A percentile compares a stretch with the other conserved stretches of the same genome.
These are phyloP conservation scores for Xanthostigma xanthostigma DNA, from an alignment of 2,888 invertebrate species.

Conservation along the genomic window DNA sequence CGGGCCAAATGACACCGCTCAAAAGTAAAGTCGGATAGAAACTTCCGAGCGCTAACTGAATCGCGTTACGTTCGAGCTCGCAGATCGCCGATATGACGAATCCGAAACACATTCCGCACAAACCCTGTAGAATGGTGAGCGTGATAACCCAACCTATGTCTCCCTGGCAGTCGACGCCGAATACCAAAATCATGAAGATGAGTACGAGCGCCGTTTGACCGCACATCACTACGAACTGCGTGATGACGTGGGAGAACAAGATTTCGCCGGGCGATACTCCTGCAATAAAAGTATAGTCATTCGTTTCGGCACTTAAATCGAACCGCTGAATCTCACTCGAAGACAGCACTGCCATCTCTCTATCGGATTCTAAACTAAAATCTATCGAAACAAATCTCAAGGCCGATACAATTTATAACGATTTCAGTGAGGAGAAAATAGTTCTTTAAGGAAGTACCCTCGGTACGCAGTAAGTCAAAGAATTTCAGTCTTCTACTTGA, in stretches of 20 bases:
- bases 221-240: conserved; percentile 90
- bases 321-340: too few species aligned
- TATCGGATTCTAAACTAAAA: too few species aligned
- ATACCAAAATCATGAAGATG: conserved; percentile 81
- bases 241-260: conserved; percentile 82
- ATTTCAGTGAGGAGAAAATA: too few species aligned
- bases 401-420: too few species aligned
- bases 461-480: too few species aligned
- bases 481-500: too few species aligned
- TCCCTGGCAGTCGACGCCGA: conserved; percentile 80
- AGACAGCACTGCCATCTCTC: too few species aligned
- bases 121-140: conserved; percentile 75
- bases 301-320: too few species aligned
- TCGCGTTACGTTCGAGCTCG: conserved; percentile 82
- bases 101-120: conserved; percentile 95
- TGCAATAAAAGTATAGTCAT: conserved; percentile 16
- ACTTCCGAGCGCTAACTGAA: conserved; percentile 82
- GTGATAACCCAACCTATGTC: conserved; percentile 72
- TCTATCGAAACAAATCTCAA: too few species aligned
- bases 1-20: conserved; percentile 92
- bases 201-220: conserved; percentile 85
- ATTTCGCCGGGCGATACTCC: conserved; percentile 86
- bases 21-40: conserved; percentile 88
- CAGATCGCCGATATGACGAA: conserved; percentile 88
- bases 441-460: too few species aligned